Percentiles rank a stretch among this genome's conserved stretches.
These are phyloP conservation scores for Sprattus sprattus DNA, from an alignment of 2,113 vertebrate genomes.

Conservation along the genomic window DNA sequence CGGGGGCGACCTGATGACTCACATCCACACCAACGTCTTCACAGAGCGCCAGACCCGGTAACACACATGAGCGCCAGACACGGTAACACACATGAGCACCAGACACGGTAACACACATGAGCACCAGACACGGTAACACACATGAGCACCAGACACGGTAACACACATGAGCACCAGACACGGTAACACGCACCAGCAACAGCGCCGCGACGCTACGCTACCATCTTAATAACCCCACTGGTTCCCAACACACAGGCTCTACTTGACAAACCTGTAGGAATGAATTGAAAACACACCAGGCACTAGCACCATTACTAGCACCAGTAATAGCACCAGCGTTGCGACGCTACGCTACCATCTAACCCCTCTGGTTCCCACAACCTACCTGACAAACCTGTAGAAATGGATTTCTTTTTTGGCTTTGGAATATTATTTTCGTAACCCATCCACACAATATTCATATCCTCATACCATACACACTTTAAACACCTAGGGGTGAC, in stretches of 20 bases:
- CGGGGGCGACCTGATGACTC: conserved; percentile 96
- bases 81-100: too few relatives aligned
- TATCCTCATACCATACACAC: not conserved
- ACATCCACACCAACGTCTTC: conserved; percentile 88
- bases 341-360: not conserved
- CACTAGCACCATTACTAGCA: too few relatives aligned
- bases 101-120: too few relatives aligned
- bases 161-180: too few relatives aligned
- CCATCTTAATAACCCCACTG: not conserved
- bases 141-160: too few relatives aligned
- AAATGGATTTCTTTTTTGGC: not conserved
- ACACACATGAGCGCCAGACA: conserved; percentile 19
- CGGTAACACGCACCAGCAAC: too few relatives aligned
- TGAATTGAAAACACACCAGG: too few relatives aligned
- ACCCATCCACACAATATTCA: not conserved
- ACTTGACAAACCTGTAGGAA: too few relatives aligned
- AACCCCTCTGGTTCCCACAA: not conserved
- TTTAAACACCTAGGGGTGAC: not conserved
- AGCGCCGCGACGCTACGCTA: not conserved
- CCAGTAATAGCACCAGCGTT: too few relatives aligned
- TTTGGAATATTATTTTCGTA: conserved; percentile 1
- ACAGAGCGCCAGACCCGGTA: conserved; percentile 80
- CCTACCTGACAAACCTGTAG: not conserved
- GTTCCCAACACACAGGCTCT: too few relatives aligned
- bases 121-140: too few relatives aligned